Evolutionary conservation across 2,113 vertebrate species (phyloP).

Genomic region (Taxidea taxus): DNA sequence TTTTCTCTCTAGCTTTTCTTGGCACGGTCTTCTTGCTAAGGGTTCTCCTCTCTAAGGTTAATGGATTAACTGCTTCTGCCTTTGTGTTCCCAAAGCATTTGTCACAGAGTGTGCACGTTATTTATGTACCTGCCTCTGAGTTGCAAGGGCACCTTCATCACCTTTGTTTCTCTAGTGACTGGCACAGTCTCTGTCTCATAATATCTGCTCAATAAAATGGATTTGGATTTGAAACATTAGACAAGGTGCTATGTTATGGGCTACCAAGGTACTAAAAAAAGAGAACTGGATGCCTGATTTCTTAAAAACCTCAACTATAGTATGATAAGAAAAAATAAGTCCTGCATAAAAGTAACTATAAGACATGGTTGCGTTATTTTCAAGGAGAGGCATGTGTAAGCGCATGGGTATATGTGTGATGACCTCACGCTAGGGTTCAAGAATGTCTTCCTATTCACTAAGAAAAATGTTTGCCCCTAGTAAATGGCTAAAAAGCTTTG

Average conservation of each 20-base stretch:
- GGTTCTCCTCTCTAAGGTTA: background rate
- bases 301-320: background rate
- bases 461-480: slow-evolving; percentile 4
- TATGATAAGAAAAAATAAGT: background rate
- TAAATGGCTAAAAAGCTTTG: background rate
- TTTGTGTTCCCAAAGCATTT: slow-evolving; percentile 21
- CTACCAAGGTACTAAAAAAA: background rate
- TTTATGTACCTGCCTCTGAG: slow-evolving; percentile 13
- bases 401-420: background rate
- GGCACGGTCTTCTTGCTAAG: background rate
- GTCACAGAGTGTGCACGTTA: background rate
- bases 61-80: slow-evolving; percentile 46
- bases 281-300: background rate
- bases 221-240: background rate
- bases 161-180: background rate
- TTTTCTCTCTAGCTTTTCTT: slow-evolving; percentile 22
- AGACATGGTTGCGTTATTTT: background rate
- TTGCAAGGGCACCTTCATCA: slow-evolving; percentile 28
- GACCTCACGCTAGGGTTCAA: background rate
- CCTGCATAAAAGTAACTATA: background rate
- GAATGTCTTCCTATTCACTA: background rate
- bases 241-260: background rate
- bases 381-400: background rate
- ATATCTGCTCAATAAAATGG: background rate
- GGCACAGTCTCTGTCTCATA: background rate